A percentile compares a stretch with the other conserved stretches of the same genome.
These are phyloP conservation scores for Catamblyrhynchus diadema DNA, from an alignment of 2,797 vertebrate genomes.

Conservation along the genomic window DNA sequence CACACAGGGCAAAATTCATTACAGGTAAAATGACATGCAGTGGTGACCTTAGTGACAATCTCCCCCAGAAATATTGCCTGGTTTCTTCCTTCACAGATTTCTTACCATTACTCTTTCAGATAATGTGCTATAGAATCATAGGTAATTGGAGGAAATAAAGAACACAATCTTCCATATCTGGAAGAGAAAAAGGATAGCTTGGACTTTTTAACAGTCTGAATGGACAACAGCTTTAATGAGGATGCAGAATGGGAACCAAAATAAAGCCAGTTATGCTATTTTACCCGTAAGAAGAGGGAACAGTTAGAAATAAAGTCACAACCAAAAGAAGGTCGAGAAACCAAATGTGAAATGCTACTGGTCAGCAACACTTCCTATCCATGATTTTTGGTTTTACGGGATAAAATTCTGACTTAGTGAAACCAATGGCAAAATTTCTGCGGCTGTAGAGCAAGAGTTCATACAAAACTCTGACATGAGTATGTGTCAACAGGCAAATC, in stretches of 20 bases:
- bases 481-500: background rate
- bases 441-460: background rate
- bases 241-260: background rate
- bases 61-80: background rate
- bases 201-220: background rate
- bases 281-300: background rate
- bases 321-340: background rate
- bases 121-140: background rate
- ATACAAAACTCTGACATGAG: background rate
- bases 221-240: background rate
- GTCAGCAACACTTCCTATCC: background rate
- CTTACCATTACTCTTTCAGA: background rate
- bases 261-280: background rate
- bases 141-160: background rate
- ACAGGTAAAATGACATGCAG: background rate
- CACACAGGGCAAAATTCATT: background rate
- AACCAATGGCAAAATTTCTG: background rate
- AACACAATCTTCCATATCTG: background rate
- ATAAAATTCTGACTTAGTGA: background rate
- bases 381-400: background rate
- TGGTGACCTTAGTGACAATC: background rate
- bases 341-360: background rate
- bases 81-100: background rate
- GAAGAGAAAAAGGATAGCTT: background rate
- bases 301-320: background rate